These are phyloP conservation scores for Cephalopholis sonnerati DNA, from an alignment of 2,113 vertebrate species.

Conservation along the genomic window DNA sequence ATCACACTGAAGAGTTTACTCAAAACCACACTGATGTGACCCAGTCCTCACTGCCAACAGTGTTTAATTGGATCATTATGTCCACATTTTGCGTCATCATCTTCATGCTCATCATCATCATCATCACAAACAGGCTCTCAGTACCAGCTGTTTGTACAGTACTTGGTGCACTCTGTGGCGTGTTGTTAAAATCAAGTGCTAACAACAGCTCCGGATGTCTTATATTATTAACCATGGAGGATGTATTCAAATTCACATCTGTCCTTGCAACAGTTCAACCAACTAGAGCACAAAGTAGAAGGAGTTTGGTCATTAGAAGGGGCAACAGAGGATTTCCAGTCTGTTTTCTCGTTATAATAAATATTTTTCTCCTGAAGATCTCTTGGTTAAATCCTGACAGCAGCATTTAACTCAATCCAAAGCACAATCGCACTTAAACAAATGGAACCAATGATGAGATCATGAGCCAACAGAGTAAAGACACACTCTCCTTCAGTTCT, in stretches of 20 bases:
- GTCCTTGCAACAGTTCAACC: slow-evolving; percentile 1
- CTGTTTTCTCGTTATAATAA: slow-evolving; percentile 1
- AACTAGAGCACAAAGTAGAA: background rate
- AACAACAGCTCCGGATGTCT: fast-evolving
- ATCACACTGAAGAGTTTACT: slow-evolving; percentile 64
- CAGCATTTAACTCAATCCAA: background rate
- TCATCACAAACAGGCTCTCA: background rate
- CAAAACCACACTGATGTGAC: slow-evolving; percentile 30
- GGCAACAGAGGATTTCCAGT: background rate
- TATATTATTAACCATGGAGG: background rate
- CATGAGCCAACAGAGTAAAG: background rate
- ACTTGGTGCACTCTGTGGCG: background rate
- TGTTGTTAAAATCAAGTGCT: background rate
- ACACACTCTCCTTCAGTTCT: background rate
- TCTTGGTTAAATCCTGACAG: background rate
- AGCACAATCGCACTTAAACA: background rate
- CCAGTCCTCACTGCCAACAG: slow-evolving; percentile 1
- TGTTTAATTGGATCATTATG: slow-evolving; percentile 57
- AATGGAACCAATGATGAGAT: background rate
- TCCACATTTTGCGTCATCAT: slow-evolving; percentile 25
- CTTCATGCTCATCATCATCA: slow-evolving; percentile 15
- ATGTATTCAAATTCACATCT: slow-evolving; percentile 20
- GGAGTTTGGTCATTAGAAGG: background rate
- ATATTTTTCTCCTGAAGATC: background rate
- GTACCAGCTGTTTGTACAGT: background rate